A percentile compares a stretch with the other conserved stretches of the same genome.
Evolutionary conservation across 2,888 invertebrate species (phyloP).

Genomic region (Heteromyza rotundicornis): DNA sequence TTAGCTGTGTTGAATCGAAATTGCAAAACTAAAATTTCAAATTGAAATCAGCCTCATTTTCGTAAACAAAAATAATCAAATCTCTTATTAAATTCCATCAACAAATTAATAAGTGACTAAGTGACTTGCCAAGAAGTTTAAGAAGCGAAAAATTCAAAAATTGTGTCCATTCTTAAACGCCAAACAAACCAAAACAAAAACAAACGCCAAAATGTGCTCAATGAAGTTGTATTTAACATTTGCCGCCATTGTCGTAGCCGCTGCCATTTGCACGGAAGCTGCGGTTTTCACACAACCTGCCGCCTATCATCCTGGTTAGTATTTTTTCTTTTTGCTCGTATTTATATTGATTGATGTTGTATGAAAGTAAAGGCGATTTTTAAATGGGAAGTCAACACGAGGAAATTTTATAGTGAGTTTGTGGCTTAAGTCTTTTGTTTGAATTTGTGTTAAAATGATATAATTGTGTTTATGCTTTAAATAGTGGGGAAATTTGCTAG

Average conservation of each 20-base stretch:
- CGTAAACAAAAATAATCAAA: neutral
- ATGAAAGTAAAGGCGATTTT: neutral
- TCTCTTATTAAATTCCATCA: neutral
- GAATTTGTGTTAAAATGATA: too few species aligned
- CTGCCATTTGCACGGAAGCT: conserved; percentile 41
- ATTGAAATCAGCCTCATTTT: too few species aligned
- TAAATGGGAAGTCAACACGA: neutral
- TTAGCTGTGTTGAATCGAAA: neutral
- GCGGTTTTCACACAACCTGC: conserved; percentile 56
- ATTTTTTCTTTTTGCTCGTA: too few species aligned
- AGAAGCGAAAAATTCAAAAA: neutral
- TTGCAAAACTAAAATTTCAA: too few species aligned
- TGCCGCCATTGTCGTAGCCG: conserved; percentile 40
- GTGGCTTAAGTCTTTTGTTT: conserved; percentile 14
- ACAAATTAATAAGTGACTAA: too few species aligned
- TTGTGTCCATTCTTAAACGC: conserved; percentile 2
- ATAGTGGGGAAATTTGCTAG: too few species aligned
- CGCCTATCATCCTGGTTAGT: conserved; percentile 56
- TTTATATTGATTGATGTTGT: too few species aligned
- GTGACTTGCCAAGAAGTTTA: neutral
- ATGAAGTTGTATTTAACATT: conserved; percentile 45
- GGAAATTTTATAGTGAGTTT: conserved; percentile 2
- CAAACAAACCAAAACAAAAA: neutral
- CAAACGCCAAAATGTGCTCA: conserved; percentile 44
- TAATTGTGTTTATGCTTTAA: too few species aligned